Percentiles rank a stretch among this genome's conserved stretches.
Conservation (phyloP, 2,113 vertebrate species). For the Clarias magur region DNA sequence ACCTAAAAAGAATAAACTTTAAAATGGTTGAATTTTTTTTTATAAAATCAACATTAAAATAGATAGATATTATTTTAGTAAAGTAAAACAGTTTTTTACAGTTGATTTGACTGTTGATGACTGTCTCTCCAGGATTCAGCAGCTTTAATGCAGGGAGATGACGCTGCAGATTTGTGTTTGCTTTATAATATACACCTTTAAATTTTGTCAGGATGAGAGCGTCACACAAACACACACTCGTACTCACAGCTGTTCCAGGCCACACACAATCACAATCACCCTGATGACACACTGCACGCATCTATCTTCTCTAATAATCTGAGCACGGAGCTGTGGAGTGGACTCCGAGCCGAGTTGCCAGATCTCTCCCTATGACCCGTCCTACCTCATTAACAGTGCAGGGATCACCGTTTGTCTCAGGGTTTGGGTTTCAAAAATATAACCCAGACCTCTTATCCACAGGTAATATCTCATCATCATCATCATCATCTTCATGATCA, state of each 20-base stretch:
- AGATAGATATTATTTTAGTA: too few relatives aligned
- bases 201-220: constrained; percentile 47
- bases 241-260: constrained; percentile 56
- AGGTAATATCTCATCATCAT: background rate
- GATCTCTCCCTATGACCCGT: constrained; percentile 59
- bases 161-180: background rate
- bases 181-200: background rate
- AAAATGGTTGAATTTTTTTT: too few relatives aligned
- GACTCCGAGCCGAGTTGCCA: constrained; percentile 54
- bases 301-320: constrained; percentile 79
- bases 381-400: constrained; percentile 47
- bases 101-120: too few relatives aligned
- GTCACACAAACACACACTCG: constrained; percentile 35
- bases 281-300: constrained; percentile 70
- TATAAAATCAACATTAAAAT: too few relatives aligned
- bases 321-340: constrained; percentile 70
- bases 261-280: constrained; percentile 67
- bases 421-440: constrained; percentile 67
- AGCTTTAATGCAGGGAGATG: background rate
- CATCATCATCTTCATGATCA: background rate
- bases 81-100: too few relatives aligned
- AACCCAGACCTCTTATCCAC: background rate
- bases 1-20: too few relatives aligned
- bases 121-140: background rate
- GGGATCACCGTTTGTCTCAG: constrained; percentile 40